phyloP scores from a whole-genome alignment of 2,113 vertebrate genomes.

The Tretioscincus oriximinensis region DNA sequence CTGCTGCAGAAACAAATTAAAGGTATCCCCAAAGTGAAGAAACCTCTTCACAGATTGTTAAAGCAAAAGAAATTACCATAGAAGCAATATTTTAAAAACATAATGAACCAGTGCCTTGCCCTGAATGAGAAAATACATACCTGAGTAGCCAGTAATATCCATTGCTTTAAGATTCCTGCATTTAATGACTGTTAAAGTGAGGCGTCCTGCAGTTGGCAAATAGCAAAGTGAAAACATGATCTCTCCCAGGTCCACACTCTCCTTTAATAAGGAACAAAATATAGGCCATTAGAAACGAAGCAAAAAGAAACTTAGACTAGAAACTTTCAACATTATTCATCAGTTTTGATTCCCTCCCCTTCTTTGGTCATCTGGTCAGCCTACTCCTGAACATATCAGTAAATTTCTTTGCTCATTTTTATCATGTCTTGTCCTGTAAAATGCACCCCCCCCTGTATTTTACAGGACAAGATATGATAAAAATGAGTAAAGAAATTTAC shows the following conservation, averaged over 20 bases:
- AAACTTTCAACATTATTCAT: background rate
- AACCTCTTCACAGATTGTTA: background rate
- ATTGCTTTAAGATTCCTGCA: slow-evolving; percentile 99
- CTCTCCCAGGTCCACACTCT: slow-evolving; percentile 97
- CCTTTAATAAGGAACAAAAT: slow-evolving; percentile 79
- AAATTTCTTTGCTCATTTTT: background rate
- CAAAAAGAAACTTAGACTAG: background rate
- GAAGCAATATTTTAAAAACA: background rate
- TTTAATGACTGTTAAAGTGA: slow-evolving; percentile 97
- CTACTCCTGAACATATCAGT: background rate
- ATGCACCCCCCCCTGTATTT: background rate
- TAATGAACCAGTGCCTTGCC: rapidly evolving
- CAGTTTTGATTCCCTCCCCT: background rate
- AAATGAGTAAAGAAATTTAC: background rate
- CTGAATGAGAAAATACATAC: slow-evolving; percentile 59
- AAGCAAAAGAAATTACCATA: background rate
- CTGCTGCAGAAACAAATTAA: background rate
- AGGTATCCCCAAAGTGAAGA: background rate
- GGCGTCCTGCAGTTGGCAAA: slow-evolving; percentile 94
- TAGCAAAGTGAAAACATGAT: slow-evolving; percentile 99
- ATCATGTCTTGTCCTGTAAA: background rate
- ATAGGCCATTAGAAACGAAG: slow-evolving; percentile 25
- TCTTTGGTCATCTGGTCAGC: no score
- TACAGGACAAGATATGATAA: background rate
- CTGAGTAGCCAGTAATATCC: slow-evolving; percentile 99